phyloP scores from a whole-genome alignment of 2,113 vertebrate species.

The Archilochus colubris region DNA sequence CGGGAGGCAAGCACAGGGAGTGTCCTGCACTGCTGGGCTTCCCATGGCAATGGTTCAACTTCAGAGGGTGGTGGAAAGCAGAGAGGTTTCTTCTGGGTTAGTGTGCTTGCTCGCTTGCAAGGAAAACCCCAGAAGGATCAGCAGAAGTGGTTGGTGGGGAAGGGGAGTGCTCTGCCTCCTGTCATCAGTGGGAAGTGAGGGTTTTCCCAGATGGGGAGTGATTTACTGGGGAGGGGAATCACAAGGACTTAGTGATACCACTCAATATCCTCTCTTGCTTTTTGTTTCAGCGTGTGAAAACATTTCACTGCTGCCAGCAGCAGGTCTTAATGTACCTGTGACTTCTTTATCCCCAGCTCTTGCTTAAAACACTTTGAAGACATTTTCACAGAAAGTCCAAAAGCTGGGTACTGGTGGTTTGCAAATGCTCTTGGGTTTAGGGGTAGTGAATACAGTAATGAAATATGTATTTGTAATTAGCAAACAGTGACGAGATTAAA shows the following conservation, averaged over 20 bases:
- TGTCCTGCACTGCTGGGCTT: neutral
- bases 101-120: neutral
- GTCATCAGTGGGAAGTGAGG: neutral
- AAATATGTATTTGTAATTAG: neutral
- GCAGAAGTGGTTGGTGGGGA: neutral
- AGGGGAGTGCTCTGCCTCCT: neutral
- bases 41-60: neutral
- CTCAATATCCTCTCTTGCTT: neutral
- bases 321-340: neutral
- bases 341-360: neutral
- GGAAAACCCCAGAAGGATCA: neutral
- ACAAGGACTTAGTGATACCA: neutral
- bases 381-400: neutral
- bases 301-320: neutral
- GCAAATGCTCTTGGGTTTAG: neutral
- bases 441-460: neutral
- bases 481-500: neutral
- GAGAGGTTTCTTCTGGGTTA: neutral
- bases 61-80: neutral
- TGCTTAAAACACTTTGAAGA: neutral
- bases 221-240: neutral
- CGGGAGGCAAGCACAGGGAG: rapidly evolving
- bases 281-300: neutral
- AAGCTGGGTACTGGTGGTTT: neutral
- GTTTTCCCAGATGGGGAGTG: rapidly evolving